phyloP scores from a whole-genome alignment of 1,140 invertebrate genomes.

The Brachionus sp. region DNA sequence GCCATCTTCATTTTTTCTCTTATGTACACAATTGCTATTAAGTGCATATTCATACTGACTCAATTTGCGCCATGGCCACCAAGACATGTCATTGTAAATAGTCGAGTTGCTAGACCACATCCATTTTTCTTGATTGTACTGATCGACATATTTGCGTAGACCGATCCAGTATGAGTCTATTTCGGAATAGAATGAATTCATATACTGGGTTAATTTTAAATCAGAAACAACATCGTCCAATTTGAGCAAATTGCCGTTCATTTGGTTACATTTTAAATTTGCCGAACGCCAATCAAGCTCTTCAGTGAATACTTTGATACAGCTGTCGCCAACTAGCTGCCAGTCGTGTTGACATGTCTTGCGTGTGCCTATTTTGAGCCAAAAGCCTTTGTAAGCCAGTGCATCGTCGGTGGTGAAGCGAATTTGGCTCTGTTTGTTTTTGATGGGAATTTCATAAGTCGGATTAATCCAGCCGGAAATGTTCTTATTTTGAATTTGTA shows the following conservation, averaged over 20 bases:
- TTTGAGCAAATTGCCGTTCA: constrained; percentile 31
- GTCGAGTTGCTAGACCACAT: constrained; percentile 42
- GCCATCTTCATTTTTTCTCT: constrained; percentile 32
- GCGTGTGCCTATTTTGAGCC: background rate
- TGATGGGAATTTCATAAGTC: constrained; percentile 6
- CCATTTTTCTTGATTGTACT: constrained; percentile 44
- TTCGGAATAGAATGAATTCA: constrained; percentile 6
- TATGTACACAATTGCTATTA: constrained; percentile 11
- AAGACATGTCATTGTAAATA: constrained; percentile 40
- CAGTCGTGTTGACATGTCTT: constrained; percentile 38
- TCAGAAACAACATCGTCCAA: constrained; percentile 36
- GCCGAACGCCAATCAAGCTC: constrained; percentile 3
- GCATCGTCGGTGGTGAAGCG: constrained; percentile 35
- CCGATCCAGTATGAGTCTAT: constrained; percentile 36
- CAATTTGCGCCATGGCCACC: constrained; percentile 31
- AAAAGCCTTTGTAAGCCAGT: constrained; percentile 34
- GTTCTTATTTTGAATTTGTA: background rate
- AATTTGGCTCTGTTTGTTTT: background rate
- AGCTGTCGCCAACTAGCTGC: constrained; percentile 28
- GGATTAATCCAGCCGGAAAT: constrained; percentile 31
- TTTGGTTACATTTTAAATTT: constrained; percentile 29
- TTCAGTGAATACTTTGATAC: constrained; percentile 40
- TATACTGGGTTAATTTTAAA: constrained; percentile 15
- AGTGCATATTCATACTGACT: background rate
- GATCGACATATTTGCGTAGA: constrained; percentile 32